Percentiles rank a stretch among this genome's conserved stretches.
Conservation (phyloP, 2,797 vertebrate genomes). For the Florisuga fusca region DNA sequence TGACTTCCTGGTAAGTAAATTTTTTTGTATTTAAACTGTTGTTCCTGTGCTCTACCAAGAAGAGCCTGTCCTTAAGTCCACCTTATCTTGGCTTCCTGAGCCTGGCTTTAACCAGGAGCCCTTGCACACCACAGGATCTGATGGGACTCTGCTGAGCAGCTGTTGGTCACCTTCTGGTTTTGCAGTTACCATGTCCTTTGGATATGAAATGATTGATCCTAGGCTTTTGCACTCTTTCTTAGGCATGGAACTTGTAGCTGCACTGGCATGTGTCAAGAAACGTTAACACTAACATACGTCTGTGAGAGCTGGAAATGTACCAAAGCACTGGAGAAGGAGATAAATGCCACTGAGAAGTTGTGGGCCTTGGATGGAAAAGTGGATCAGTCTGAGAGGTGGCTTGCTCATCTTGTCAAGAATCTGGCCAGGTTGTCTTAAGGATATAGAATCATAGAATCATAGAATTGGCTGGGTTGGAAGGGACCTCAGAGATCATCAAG, state of each 20-base stretch:
- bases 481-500: no score
- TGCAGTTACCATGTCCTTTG: fast-evolving
- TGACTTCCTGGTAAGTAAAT: neutral
- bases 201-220: neutral
- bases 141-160: neutral
- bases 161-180: neutral
- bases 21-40: neutral
- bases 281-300: fast-evolving
- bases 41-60: neutral
- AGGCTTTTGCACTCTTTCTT: neutral
- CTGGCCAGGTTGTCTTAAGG: neutral
- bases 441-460: no score
- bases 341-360: neutral
- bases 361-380: neutral
- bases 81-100: neutral
- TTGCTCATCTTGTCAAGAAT: neutral
- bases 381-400: fast-evolving
- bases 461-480: no score
- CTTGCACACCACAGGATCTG: neutral
- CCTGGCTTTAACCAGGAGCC: neutral
- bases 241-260: neutral
- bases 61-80: neutral
- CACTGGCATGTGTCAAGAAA: fast-evolving
- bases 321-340: neutral
- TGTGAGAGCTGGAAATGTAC: neutral